Evolutionary conservation across 1,140 invertebrate genomes (phyloP).

Genomic region (Gryon sp.): DNA sequence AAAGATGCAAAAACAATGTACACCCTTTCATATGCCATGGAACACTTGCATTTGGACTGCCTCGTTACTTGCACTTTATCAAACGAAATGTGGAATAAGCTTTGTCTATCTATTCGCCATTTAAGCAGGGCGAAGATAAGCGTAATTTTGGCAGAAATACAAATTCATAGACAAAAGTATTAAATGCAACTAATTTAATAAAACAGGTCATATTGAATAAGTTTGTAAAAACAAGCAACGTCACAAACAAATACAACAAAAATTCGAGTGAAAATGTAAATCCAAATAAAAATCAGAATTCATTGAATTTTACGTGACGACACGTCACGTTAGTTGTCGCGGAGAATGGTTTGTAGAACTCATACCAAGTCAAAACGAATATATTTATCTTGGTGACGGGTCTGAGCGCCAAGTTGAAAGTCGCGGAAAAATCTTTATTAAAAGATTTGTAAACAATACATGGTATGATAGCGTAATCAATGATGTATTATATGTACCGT

Average conservation of each 20-base stretch:
- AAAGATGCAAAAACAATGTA: constrained; percentile 18
- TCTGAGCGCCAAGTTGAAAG: constrained; percentile 28
- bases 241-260: background rate
- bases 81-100: too few species aligned
- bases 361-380: background rate
- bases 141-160: too few species aligned
- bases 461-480: constrained; percentile 41
- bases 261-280: background rate
- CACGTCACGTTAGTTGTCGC: constrained; percentile 49
- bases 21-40: constrained; percentile 6
- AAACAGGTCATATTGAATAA: constrained; percentile 32
- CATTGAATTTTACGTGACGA: constrained; percentile 23
- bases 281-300: background rate
- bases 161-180: too few species aligned
- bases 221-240: constrained; percentile 21
- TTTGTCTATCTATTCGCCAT: too few species aligned
- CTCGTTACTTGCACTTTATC: too few species aligned
- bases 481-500: constrained; percentile 56
- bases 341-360: constrained; percentile 61
- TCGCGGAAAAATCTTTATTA: constrained; percentile 42
- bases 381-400: constrained; percentile 55
- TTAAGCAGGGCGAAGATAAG: too few species aligned
- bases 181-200: too few species aligned
- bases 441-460: constrained; percentile 39
- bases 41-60: constrained; percentile 2